Evolutionary conservation across 2,797 vertebrate species (phyloP).

Genomic region (Pseudomugil tenellus): DNA sequence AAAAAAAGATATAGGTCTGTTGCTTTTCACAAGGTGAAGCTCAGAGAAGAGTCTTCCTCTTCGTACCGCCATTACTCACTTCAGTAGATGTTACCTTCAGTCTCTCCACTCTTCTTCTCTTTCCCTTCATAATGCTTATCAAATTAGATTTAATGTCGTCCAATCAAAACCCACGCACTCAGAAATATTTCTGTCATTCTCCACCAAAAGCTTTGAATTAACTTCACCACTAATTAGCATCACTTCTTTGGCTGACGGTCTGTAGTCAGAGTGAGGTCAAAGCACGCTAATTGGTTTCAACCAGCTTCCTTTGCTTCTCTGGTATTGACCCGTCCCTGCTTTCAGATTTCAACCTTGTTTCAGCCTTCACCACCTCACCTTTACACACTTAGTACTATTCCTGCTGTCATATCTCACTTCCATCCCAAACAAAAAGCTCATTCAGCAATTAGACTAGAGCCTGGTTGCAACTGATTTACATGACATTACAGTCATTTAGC

Average conservation of each 20-base stretch:
- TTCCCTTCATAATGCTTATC: constrained; percentile 40
- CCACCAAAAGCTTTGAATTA: constrained; percentile 45
- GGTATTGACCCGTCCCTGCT: constrained; percentile 28
- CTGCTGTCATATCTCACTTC: constrained; percentile 5
- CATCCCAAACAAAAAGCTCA: too few relatives aligned
- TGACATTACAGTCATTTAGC: too few relatives aligned
- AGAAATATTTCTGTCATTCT: constrained; percentile 18
- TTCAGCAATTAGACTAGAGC: too few relatives aligned
- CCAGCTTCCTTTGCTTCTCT: constrained; percentile 31
- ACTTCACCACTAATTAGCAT: constrained; percentile 16
- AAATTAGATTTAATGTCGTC: constrained; percentile 56
- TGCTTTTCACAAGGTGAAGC: constrained; percentile 20
- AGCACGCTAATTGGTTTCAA: constrained; percentile 15
- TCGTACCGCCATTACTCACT: constrained; percentile 44
- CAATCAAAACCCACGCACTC: constrained; percentile 37
- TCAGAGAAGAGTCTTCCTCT: constrained; percentile 17
- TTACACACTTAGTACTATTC: constrained; percentile 3
- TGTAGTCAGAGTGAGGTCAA: constrained; percentile 21
- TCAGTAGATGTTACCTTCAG: constrained; percentile 29
- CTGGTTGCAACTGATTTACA: too few relatives aligned
- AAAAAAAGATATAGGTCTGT: not conserved
- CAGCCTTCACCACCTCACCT: constrained; percentile 1
- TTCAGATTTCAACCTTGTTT: constrained; percentile 54
- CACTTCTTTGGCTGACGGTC: constrained; percentile 20
- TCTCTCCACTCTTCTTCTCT: constrained; percentile 23